Evolutionary conservation across 2,797 vertebrate species (phyloP).

Genomic region (Clarias fuscus): DNA sequence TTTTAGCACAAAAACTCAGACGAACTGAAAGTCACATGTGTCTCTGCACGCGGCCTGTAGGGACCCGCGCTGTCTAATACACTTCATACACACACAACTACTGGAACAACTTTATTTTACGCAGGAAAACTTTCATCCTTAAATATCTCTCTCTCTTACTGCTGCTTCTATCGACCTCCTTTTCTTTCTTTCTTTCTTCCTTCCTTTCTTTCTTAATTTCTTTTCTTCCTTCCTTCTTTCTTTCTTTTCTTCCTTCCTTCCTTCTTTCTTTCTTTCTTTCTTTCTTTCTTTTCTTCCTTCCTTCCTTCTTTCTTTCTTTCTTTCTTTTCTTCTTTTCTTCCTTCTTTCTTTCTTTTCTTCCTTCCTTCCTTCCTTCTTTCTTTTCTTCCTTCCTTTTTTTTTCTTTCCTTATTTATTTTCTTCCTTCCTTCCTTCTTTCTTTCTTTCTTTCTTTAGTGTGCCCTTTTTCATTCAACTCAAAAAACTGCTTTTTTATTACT

Average conservation of each 20-base stretch:
- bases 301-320: neutral
- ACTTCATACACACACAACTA: neutral
- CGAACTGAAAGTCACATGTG: conserved; percentile 75
- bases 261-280: too few species aligned
- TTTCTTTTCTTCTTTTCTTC: too few species aligned
- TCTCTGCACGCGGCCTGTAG: conserved; percentile 70
- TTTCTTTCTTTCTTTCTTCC: too few species aligned
- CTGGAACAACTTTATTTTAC: neutral
- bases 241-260: too few species aligned
- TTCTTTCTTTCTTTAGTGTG: too few species aligned
- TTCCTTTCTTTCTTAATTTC: neutral
- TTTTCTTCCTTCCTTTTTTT: neutral
- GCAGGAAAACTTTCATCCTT: too few species aligned
- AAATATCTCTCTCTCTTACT: too few species aligned
- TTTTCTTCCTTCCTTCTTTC: neutral
- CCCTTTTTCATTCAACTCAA: too few species aligned
- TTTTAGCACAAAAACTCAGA: conserved; percentile 68
- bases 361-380: neutral
- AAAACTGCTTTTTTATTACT: too few species aligned
- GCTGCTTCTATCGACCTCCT: too few species aligned
- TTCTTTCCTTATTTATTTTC: too few species aligned
- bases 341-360: too few species aligned
- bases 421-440: neutral
- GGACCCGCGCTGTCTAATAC: conserved; percentile 24
- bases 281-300: neutral